phyloP scores from a whole-genome alignment of 1,140 invertebrate genomes.

The Pseudobourletiella spinata region DNA sequence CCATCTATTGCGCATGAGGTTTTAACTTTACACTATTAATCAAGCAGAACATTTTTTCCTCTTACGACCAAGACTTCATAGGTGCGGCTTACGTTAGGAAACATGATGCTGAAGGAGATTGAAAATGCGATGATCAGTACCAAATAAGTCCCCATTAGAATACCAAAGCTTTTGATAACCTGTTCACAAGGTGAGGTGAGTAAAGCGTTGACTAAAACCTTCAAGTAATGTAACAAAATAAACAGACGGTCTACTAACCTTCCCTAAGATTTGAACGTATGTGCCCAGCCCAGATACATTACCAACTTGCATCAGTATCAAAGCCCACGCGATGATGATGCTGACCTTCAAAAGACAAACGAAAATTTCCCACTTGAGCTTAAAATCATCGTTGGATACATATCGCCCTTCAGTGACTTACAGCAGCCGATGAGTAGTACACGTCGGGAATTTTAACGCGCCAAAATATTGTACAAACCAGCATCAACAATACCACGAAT shows the following conservation, averaged over 20 bases:
- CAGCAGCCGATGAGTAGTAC: conserved; percentile 1
- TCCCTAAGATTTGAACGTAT: conserved; percentile 1
- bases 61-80: not conserved
- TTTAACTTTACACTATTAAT: not conserved
- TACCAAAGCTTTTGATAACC: conserved; percentile 2
- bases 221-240: too few species aligned
- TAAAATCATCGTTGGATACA: too few species aligned
- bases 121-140: conserved; percentile 4
- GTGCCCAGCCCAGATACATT: not conserved
- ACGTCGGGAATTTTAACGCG: not conserved
- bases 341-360: not conserved
- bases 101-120: conserved; percentile 2
- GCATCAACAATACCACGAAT: not conserved
- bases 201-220: too few species aligned
- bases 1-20: not conserved
- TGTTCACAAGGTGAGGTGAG: too few species aligned
- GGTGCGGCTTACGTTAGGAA: conserved; percentile 1
- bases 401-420: too few species aligned
- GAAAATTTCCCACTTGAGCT: too few species aligned
- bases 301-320: conserved; percentile 2
- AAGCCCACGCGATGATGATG: not conserved
- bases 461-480: not conserved
- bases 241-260: not conserved
- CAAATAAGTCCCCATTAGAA: not conserved
- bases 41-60: not conserved